Evolutionary conservation across 2,888 invertebrate species (phyloP).

Genomic region (Mesorhabditis spiculigera): DNA sequence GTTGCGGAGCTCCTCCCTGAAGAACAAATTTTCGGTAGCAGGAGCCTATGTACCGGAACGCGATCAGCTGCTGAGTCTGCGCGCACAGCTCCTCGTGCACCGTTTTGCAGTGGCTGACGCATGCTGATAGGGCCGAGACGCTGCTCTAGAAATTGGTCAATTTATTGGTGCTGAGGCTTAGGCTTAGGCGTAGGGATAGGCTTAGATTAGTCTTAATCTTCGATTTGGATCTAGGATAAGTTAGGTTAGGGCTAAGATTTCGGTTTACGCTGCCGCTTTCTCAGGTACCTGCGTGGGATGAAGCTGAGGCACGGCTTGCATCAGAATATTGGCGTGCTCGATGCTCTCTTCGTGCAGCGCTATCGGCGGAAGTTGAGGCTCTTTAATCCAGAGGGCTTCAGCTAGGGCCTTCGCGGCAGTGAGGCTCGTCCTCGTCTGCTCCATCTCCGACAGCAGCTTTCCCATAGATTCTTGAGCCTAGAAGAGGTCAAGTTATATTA

Average conservation of each 20-base stretch:
- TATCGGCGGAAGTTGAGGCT: conserved; percentile 20
- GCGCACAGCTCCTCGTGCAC: conserved; percentile 28
- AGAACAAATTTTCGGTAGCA: neutral
- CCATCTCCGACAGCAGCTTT: conserved; percentile 84
- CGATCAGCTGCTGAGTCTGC: conserved; percentile 30
- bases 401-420: conserved; percentile 83
- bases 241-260: no score
- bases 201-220: no score
- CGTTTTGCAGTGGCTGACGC: conserved; percentile 29
- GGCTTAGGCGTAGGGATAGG: no score
- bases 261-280: no score
- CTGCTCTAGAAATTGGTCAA: conserved; percentile 3
- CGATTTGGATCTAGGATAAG: no score
- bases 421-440: conserved; percentile 84
- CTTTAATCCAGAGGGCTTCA: conserved; percentile 70
- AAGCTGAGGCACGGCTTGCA: conserved; percentile 8
- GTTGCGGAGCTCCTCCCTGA: conserved; percentile 25
- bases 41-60: conserved; percentile 10
- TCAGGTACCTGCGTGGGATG: no score
- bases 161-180: no score
- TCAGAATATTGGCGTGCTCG: conserved; percentile 22
- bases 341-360: conserved; percentile 23
- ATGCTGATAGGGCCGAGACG: conserved; percentile 10
- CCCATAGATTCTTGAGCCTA: conserved; percentile 72
- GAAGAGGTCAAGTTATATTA: no score